Evolutionary conservation across 2,113 vertebrate species (phyloP).

Genomic region (Stomatorhinus ivindoensis): DNA sequence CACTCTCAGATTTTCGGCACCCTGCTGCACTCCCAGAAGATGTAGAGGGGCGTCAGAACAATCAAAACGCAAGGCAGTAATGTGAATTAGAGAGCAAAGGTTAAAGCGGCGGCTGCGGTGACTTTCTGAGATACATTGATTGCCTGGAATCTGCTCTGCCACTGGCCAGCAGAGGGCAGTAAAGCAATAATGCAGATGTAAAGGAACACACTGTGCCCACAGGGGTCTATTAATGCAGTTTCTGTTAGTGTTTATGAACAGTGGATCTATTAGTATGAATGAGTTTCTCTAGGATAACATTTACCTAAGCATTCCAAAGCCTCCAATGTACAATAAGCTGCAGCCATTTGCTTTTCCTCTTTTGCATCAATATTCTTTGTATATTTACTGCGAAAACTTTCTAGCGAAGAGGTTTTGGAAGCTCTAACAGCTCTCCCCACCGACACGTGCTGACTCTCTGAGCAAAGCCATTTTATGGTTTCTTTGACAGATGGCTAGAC

Average conservation of each 20-base stretch:
- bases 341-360: background rate
- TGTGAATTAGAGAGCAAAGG: background rate
- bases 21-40: background rate
- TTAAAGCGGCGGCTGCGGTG: background rate
- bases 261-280: background rate
- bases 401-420: background rate
- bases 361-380: background rate
- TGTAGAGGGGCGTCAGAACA: background rate
- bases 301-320: background rate
- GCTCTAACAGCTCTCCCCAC: background rate
- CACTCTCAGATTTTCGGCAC: too few relatives aligned
- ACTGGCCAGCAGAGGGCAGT: constrained; percentile 1
- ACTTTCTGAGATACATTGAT: background rate
- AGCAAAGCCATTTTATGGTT: background rate
- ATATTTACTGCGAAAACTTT: background rate
- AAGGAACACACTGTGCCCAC: background rate
- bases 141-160: background rate
- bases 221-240: background rate
- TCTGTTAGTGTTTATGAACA: background rate
- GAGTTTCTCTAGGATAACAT: background rate
- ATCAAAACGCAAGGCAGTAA: background rate
- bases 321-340: background rate
- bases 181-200: background rate
- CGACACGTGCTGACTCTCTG: background rate
- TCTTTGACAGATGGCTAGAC: background rate